Conservation (phyloP, 2,113 vertebrate species). For the Agapornis roseicollis region DNA sequence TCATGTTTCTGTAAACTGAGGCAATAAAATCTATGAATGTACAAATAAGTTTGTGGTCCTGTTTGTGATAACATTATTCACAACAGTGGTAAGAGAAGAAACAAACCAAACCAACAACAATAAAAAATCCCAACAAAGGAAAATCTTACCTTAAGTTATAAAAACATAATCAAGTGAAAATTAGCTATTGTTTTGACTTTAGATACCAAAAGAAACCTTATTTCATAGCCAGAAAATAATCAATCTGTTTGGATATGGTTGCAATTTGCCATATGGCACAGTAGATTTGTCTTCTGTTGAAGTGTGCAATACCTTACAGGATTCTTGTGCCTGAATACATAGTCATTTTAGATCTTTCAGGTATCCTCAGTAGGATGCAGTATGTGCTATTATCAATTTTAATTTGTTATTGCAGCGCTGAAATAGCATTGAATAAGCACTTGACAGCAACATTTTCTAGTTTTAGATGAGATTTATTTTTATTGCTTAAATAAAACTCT, state of each 20-base stretch:
- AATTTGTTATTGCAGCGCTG: neutral
- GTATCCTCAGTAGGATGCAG: neutral
- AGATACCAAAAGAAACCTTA: neutral
- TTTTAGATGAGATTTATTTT: neutral
- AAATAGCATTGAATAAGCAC: neutral
- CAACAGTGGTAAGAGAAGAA: neutral
- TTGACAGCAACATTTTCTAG: neutral
- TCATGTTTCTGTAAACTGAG: neutral
- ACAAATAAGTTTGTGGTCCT: neutral
- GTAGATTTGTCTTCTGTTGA: neutral
- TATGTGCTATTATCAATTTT: neutral
- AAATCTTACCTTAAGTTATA: neutral
- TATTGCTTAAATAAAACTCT: neutral
- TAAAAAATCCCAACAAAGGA: neutral
- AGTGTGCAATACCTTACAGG: neutral
- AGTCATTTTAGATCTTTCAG: neutral
- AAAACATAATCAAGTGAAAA: neutral
- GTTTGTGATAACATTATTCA: neutral
- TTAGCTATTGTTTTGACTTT: neutral
- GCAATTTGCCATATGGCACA: neutral
- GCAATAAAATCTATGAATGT: neutral
- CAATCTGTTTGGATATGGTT: neutral
- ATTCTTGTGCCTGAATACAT: neutral
- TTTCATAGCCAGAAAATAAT: neutral
- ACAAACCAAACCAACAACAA: neutral